Conservation (phyloP, 2,888 invertebrate genomes). For the Machimus rusticus region DNA sequence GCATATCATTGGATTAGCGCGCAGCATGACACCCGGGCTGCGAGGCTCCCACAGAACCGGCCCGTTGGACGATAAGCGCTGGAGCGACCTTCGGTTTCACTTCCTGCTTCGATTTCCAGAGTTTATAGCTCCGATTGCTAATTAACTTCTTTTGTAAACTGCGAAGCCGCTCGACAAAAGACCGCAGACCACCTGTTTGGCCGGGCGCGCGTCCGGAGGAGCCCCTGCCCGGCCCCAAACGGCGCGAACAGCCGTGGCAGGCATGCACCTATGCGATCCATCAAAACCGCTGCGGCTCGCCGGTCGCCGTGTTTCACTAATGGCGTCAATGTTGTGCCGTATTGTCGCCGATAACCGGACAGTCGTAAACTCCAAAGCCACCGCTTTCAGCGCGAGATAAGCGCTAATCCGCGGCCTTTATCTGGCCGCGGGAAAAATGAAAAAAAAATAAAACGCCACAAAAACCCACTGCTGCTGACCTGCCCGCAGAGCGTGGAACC, state of each 20-base stretch:
- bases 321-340: not conserved
- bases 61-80: not conserved
- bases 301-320: not conserved
- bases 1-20: not conserved
- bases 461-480: not conserved
- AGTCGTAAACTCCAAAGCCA: not conserved
- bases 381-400: not conserved
- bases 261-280: not conserved
- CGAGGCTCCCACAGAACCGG: not conserved
- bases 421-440: not conserved
- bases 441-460: not conserved
- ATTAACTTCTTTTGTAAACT: not conserved
- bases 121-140: not conserved
- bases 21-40: not conserved
- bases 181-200: not conserved
- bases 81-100: not conserved
- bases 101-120: not conserved
- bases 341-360: not conserved
- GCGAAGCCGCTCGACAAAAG: not conserved
- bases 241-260: not conserved
- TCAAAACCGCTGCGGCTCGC: not conserved
- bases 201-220: not conserved
- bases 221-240: not conserved
- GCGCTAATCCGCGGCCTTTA: not conserved
- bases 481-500: not conserved